Evolutionary conservation across 2,797 vertebrate species (phyloP), one percentile per base, ranked within the genome.

Genomic region (Podarcis lilfordi): DNA sequence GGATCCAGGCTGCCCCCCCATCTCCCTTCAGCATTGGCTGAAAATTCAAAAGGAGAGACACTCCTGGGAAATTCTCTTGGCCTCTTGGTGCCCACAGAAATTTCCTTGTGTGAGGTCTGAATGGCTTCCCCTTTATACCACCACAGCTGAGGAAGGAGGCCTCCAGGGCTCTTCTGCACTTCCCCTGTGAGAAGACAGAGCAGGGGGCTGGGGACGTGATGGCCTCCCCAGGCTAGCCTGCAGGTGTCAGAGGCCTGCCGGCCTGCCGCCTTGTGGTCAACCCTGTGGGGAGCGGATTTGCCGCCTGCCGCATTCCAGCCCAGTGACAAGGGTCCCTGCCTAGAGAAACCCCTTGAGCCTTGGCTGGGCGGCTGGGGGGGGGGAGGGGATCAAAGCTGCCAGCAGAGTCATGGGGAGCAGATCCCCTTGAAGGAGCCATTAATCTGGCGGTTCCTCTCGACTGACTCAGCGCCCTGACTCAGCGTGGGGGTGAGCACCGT

Each of bases 381-480:
- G 77, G 82, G 86, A 64, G 86, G 74, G 84, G 89, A 91, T 85
- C 90, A 92, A 37, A 90, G 80, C 87, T 89, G 68, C 61, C 89
- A 92, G 87, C 74, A 88, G 87, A 85, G 69, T 92, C 88, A 88
- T 89, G 79, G 11, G 50, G 50, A 93, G 82, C 91, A 82, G 74
- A 83, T 85, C 89, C 66, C 79, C 89, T 88, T 89, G 79, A 92
- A 93, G 90, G 89, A 45, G 80, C 45, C 80, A 85, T 89, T 86
- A 82, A 92, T 92, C 91, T 84, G 84, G 71, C 35, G 93, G 96
- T 91, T 95, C 94, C 95, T 85, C 95, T 93, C 95, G 96, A 96
- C 89, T 96, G 95, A 92, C 88, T 96, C 45, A 50, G 45, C 45
- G 11, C 35, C 35, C 89, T 96, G 95, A 92, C 88, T 96, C 45